A percentile compares a stretch with the other conserved stretches of the same genome.
Conservation (phyloP, 1,140 invertebrate genomes). For the Drosophila grimshawi region DNA sequence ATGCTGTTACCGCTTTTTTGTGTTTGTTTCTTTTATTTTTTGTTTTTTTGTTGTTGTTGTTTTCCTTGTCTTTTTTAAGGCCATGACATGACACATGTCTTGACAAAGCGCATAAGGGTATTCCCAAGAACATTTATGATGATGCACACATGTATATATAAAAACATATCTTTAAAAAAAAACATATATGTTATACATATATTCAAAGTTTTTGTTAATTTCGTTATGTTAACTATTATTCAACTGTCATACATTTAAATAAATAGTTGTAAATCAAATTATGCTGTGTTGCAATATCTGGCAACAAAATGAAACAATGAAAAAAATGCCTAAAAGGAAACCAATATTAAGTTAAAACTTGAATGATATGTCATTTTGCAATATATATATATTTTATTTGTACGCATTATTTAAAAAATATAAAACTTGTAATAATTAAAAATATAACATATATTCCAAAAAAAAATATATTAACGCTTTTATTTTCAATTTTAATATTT, state of each 20-base stretch:
- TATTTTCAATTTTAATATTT: background rate
- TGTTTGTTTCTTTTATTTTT: slow-evolving; percentile 2
- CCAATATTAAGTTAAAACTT: background rate
- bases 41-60: slow-evolving; percentile 10
- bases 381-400: too few species aligned
- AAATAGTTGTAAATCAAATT: background rate
- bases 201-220: background rate
- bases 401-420: too few species aligned
- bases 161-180: background rate
- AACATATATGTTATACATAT: background rate
- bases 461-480: background rate
- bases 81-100: slow-evolving; percentile 47
- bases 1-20: slow-evolving; percentile 23
- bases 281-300: background rate
- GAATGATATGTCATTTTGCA: too few species aligned
- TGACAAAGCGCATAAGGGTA: slow-evolving; percentile 36
- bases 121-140: slow-evolving; percentile 32
- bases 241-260: too few species aligned
- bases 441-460: background rate
- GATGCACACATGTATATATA: background rate
- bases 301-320: background rate
- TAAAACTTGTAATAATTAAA: background rate
- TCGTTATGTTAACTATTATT: too few species aligned
- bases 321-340: slow-evolving; percentile 7
- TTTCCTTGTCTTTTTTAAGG: slow-evolving; percentile 14